phyloP scores from a whole-genome alignment of 1,140 invertebrate genomes.

The Drosophila mayri region DNA sequence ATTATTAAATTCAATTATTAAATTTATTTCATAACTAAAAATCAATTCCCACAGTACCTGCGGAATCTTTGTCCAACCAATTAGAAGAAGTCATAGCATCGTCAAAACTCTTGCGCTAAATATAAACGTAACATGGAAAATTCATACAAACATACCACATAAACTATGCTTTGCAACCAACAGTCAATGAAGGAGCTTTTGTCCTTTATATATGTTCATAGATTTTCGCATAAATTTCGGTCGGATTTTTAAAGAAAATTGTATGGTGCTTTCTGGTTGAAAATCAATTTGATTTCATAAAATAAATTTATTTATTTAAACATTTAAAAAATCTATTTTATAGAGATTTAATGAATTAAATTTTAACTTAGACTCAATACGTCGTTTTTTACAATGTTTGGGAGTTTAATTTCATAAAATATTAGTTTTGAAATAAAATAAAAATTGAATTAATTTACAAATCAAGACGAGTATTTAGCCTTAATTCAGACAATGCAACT shows the following conservation, averaged over 20 bases:
- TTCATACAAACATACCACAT: background rate
- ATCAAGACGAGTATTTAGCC: too few relatives aligned
- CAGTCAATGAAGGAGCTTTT: slow-evolving; percentile 1
- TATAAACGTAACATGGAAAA: background rate
- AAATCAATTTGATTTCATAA: background rate
- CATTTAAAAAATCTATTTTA: background rate
- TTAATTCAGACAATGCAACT: too few relatives aligned
- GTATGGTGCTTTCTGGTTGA: slow-evolving; percentile 11
- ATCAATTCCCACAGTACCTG: background rate
- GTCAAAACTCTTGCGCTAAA: slow-evolving; percentile 6
- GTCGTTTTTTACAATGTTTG: too few relatives aligned
- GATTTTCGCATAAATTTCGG: background rate
- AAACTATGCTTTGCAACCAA: background rate
- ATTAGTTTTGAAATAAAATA: too few relatives aligned
- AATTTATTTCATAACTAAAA: background rate
- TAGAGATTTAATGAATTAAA: background rate
- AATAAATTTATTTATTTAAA: background rate
- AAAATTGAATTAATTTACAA: background rate
- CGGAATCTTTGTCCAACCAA: slow-evolving; percentile 11
- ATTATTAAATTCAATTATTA: background rate
- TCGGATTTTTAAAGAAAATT: background rate
- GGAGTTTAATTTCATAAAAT: too few relatives aligned
- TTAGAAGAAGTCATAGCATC: slow-evolving; percentile 15
- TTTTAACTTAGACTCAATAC: too few relatives aligned
- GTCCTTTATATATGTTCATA: background rate